These are phyloP conservation scores for Neolamprologus devosi DNA, from an alignment of 2,113 vertebrate genomes.

Conservation along the genomic window DNA sequence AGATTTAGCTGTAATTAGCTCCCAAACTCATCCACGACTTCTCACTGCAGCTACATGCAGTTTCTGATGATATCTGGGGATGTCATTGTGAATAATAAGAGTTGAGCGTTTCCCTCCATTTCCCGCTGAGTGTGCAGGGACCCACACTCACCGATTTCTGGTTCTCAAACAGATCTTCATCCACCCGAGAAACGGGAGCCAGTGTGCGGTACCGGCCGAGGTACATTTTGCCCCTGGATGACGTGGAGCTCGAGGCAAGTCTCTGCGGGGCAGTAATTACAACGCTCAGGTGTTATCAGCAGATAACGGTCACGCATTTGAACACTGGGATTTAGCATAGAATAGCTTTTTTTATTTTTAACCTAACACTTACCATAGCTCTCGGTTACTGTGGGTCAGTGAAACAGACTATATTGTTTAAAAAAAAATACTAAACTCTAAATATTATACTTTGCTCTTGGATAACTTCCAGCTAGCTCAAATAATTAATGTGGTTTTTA, in stretches of 20 bases:
- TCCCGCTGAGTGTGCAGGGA: not conserved
- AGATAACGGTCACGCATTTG: not conserved
- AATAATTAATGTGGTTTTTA: not conserved
- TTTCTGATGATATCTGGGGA: not conserved
- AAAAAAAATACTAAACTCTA: not conserved
- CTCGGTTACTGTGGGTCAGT: not conserved
- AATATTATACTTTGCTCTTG: not conserved
- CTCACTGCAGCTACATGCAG: not conserved
- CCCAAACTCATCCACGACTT: not conserved
- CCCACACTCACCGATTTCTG: slow-evolving; percentile 50
- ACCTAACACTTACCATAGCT: slow-evolving; percentile 19
- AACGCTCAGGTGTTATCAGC: not conserved
- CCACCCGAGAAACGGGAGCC: slow-evolving; percentile 63
- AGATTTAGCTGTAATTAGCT: not conserved
- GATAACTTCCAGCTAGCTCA: not conserved
- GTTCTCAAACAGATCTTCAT: slow-evolving; percentile 72
- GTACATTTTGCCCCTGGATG: not conserved
- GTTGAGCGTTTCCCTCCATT: not conserved
- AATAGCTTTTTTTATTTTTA: not conserved
- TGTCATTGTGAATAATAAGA: not conserved
- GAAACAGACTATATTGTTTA: not conserved
- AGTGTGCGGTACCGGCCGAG: slow-evolving; percentile 62
- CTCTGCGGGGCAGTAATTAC: not conserved
- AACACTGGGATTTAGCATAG: not conserved
- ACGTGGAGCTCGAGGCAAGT: not conserved